A percentile compares a stretch with the other conserved stretches of the same genome.
Evolutionary conservation across 2,888 invertebrate genomes (phyloP).

Genomic region (Prionchulus punctatus): DNA sequence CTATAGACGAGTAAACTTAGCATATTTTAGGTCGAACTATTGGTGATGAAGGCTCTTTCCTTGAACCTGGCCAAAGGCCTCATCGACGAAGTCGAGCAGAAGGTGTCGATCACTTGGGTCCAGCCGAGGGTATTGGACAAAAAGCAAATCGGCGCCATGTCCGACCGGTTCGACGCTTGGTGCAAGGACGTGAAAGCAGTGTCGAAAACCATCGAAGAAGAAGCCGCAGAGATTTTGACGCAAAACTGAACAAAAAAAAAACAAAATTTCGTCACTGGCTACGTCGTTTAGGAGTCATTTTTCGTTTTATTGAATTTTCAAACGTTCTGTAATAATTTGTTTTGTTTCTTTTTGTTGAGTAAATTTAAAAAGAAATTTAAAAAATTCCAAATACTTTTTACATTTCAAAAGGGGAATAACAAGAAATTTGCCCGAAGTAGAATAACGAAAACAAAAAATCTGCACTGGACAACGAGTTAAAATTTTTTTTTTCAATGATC

Average conservation of each 20-base stretch:
- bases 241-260: too few species aligned
- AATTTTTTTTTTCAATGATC: too few species aligned
- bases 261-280: constrained; percentile 20
- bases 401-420: too few species aligned
- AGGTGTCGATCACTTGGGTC: constrained; percentile 66
- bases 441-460: too few species aligned
- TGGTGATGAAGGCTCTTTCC: constrained; percentile 93
- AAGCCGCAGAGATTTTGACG: constrained; percentile 60
- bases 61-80: constrained; percentile 68
- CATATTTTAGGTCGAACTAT: constrained; percentile 56
- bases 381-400: too few species aligned
- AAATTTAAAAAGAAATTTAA: too few species aligned
- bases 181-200: constrained; percentile 55
- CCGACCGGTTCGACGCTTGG: constrained; percentile 53
- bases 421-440: too few species aligned
- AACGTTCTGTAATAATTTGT: too few species aligned
- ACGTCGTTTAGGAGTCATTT: constrained; percentile 29
- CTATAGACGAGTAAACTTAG: neutral
- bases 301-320: constrained; percentile 21
- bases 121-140: constrained; percentile 61
- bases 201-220: constrained; percentile 53
- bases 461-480: too few species aligned
- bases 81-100: constrained; percentile 42
- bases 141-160: constrained; percentile 53
- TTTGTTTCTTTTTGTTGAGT: too few species aligned